These are phyloP conservation scores for Neoscelio sp. DNA, from an alignment of 2,888 invertebrate species.

Conservation along the genomic window DNA sequence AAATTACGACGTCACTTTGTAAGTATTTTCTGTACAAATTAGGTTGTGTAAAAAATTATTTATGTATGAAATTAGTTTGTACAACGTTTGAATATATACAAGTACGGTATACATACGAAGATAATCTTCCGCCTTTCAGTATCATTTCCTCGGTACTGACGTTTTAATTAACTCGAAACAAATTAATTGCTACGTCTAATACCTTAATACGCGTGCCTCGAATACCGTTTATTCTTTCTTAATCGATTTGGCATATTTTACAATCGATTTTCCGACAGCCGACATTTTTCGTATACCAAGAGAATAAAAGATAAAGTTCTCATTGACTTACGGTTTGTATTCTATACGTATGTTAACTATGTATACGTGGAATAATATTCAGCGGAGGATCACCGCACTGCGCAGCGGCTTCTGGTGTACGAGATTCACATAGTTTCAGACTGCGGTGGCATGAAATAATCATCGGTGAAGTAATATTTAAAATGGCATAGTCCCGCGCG, in stretches of 20 bases:
- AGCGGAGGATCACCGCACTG: slow-evolving; percentile 66
- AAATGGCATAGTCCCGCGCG: slow-evolving; percentile 76
- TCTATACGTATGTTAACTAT: slow-evolving; percentile 41
- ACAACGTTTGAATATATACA: too few relatives aligned
- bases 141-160: too few relatives aligned
- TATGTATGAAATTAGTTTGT: too few relatives aligned
- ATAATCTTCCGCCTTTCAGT: too few relatives aligned
- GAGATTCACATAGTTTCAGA: slow-evolving; percentile 68
- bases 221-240: slow-evolving; percentile 5
- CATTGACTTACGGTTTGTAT: slow-evolving; percentile 40
- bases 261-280: slow-evolving; percentile 3
- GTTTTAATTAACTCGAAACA: slow-evolving; percentile 42
- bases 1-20: too few relatives aligned
- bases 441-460: slow-evolving; percentile 77
- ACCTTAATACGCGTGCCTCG: slow-evolving; percentile 14
- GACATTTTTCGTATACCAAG: slow-evolving; percentile 29
- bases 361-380: slow-evolving; percentile 53
- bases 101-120: too few relatives aligned
- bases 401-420: slow-evolving; percentile 66
- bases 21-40: too few relatives aligned
- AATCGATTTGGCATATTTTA: slow-evolving; percentile 14
- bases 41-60: too few relatives aligned
- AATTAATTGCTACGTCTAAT: slow-evolving; percentile 1
- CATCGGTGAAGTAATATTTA: slow-evolving; percentile 77
- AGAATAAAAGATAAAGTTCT: slow-evolving; percentile 48